These are phyloP conservation scores for Monopterus albus DNA, from an alignment of 2,113 vertebrate species.

Conservation along the genomic window DNA sequence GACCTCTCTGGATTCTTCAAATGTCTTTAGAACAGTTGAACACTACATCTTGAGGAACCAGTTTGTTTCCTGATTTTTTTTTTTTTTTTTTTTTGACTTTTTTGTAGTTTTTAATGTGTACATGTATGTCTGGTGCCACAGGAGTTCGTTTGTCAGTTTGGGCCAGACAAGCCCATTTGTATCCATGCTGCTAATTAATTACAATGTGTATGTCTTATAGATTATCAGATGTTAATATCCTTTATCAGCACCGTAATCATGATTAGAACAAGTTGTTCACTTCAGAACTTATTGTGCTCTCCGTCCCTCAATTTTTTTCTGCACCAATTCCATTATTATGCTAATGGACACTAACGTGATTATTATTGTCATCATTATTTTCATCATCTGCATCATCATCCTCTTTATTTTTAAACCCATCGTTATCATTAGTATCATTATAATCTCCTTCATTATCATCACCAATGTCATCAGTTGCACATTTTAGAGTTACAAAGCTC, in stretches of 20 bases:
- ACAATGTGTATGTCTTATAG: not conserved
- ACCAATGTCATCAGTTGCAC: slow-evolving; percentile 40
- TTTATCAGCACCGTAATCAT: not conserved
- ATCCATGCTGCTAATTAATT: not conserved
- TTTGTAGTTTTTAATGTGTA: no score
- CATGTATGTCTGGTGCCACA: no score
- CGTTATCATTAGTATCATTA: slow-evolving; percentile 38
- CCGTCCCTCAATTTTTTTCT: not conserved
- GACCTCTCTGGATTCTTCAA: no score
- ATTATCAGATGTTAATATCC: not conserved
- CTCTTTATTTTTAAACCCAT: slow-evolving; percentile 26
- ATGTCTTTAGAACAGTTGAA: no score
- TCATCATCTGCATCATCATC: slow-evolving; percentile 39
- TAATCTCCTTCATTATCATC: slow-evolving; percentile 53
- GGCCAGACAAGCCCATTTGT: no score
- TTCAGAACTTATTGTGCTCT: not conserved
- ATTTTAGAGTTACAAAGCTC: slow-evolving; percentile 39
- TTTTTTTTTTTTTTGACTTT: no score
- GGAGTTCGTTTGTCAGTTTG: no score
- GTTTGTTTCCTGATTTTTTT: no score
- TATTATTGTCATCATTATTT: slow-evolving; percentile 39
- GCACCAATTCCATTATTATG: slow-evolving; percentile 23
- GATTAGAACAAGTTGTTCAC: not conserved
- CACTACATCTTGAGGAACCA: no score
- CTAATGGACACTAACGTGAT: slow-evolving; percentile 20